A percentile compares a stretch with the other conserved stretches of the same genome.
Conservation (phyloP, 2,113 vertebrate genomes). For the Myotis lucifugus region DNA sequence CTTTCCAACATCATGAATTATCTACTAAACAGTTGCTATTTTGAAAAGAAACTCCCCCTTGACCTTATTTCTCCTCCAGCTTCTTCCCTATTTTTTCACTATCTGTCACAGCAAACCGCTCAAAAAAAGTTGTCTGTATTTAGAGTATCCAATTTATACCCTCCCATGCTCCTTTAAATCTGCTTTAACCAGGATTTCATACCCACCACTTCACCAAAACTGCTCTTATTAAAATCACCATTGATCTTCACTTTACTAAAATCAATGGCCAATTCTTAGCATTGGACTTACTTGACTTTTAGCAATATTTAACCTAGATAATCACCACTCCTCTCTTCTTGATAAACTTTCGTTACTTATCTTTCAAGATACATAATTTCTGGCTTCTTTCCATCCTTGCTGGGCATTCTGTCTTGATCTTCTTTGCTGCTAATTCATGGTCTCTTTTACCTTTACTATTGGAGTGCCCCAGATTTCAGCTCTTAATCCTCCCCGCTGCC, state of each 20-base stretch:
- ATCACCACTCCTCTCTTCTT: not conserved
- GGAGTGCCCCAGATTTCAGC: not conserved
- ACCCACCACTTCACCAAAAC: not conserved
- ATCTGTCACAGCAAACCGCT: not conserved
- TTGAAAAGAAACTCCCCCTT: conserved; percentile 25
- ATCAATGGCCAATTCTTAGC: not conserved
- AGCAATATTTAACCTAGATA: not conserved
- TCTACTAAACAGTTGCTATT: not conserved
- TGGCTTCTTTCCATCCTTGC: not conserved
- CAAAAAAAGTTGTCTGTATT: not conserved
- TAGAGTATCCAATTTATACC: not conserved
- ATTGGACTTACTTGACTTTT: not conserved
- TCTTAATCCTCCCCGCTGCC: not conserved
- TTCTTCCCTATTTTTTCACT: not conserved
- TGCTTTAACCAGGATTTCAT: not conserved
- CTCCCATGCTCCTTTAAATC: not conserved
- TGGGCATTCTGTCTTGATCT: not conserved
- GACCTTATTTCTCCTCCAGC: not conserved
- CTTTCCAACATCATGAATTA: not conserved
- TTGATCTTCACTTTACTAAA: not conserved
- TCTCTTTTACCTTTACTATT: not conserved
- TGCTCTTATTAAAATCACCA: not conserved
- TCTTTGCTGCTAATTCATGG: not conserved
- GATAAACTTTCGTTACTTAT: not conserved
- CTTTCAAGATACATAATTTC: not conserved